Evolutionary conservation across 2,888 invertebrate genomes (phyloP).

Genomic region (Caenorhabditis panamensis): DNA sequence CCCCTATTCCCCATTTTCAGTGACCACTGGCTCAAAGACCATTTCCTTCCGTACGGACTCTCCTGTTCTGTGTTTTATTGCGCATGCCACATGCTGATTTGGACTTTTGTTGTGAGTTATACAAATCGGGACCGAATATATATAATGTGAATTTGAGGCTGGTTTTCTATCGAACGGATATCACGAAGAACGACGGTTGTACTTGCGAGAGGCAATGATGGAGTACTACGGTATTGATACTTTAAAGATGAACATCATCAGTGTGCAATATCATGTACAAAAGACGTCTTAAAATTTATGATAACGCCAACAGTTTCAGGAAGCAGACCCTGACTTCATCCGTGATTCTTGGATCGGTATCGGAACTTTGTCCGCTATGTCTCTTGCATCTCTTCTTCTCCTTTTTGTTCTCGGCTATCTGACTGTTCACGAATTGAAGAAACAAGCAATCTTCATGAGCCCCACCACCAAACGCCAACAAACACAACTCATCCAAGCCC

Average conservation of each 20-base stretch:
- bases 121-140: background rate
- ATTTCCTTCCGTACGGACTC: constrained; percentile 37
- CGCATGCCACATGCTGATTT: constrained; percentile 17
- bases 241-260: constrained; percentile 23
- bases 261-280: constrained; percentile 25
- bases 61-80: constrained; percentile 12
- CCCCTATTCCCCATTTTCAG: constrained; percentile 13
- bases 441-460: constrained; percentile 11
- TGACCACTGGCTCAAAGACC: background rate
- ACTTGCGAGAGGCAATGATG: constrained; percentile 15
- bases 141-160: constrained; percentile 1
- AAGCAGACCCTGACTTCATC: constrained; percentile 6
- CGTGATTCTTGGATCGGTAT: constrained; percentile 19
- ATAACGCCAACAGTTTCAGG: constrained; percentile 1
- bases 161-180: constrained; percentile 17
- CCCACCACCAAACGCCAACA: constrained; percentile 16
- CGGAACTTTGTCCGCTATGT: constrained; percentile 11
- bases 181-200: background rate
- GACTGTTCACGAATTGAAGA: constrained; percentile 1
- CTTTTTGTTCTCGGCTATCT: background rate
- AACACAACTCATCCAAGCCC: constrained; percentile 27
- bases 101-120: constrained; percentile 17
- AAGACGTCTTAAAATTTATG: background rate
- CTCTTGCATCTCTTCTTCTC: constrained; percentile 5
- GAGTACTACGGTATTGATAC: constrained; percentile 18